Base-by-base conservation (phyloP, 2,888 invertebrate species). In the Dryadula phaetusa region DNA sequence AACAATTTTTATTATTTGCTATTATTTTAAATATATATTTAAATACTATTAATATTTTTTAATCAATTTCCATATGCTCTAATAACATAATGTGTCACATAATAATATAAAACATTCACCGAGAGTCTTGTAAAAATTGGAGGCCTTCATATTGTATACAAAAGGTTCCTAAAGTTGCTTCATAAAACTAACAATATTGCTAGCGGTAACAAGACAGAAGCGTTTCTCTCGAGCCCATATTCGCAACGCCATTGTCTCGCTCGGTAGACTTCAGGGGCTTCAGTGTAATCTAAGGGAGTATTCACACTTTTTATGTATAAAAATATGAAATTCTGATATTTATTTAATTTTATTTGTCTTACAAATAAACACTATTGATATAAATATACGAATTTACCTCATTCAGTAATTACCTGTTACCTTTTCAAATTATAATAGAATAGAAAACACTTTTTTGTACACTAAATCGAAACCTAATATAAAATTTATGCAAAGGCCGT, bases 121-220 rank as follows among this genome's bases (percentile, higher is more conserved):
- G 40, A 58, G 47, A 54, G 46, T 53, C 40, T 40, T 62, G 47
- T 20, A 64, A 53, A 53, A 68, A 65, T 68, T 62, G 54, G 47
- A 60, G 53, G 67, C 64, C 60, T 46, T 67, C 65, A n/a, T 69
- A 62, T 64, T 67, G 68, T 65, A 60, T 70, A 87, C 87, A 88
- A 88, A 87, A 84, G 86, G 83, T 86, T 86, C 80, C 81, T 81
- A 82, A 79, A 82, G 82, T 82, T 85, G 80, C 84, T 84, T 88
- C 87, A 89, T 88, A 91, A 91, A 90, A 89, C 89, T 91, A 91
- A 92, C 90, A 90, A 92, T 88, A 88, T 88, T 87, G 89, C 85
- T 84, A 77, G 86, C 80, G 85, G 89, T 91, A 91, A 92, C 90
- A 89, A 91, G 90, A 87, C 84, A 81, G 84, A 86, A 87, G 81